Conservation (phyloP, 2,113 vertebrate species). For the Mungos mungo region DNA sequence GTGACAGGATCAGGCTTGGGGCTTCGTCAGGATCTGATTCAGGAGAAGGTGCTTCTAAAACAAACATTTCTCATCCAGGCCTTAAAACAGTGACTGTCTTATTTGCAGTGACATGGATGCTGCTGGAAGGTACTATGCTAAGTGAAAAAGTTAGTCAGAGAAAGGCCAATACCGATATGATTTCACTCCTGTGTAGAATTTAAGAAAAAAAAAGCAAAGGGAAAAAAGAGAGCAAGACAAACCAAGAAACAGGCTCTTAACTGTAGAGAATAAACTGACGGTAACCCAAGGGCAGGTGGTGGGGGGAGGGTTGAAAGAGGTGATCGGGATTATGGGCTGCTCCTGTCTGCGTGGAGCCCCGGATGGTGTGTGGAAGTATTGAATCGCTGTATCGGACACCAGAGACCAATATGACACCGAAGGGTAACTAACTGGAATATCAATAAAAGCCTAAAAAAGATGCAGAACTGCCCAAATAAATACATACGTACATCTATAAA, state of each 20-base stretch:
- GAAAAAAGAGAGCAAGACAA: not conserved
- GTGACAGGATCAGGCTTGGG: not conserved
- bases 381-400: not conserved
- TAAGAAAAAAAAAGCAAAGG: not conserved
- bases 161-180: not conserved
- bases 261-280: not conserved
- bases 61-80: not conserved
- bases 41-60: slow-evolving; percentile 29
- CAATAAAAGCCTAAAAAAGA: not conserved
- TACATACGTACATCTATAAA: not conserved
- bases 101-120: not conserved
- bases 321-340: not conserved
- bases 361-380: not conserved
- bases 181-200: not conserved
- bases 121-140: not conserved
- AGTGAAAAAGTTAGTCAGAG: not conserved
- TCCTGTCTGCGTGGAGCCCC: not conserved
- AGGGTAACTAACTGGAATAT: not conserved
- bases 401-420: not conserved
- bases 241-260: not conserved
- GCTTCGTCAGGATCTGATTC: not conserved
- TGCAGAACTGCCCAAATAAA: not conserved
- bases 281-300: not conserved
- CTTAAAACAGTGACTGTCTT: not conserved
- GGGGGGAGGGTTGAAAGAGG: not conserved